Percentiles rank a stretch among this genome's conserved stretches.
Conservation (phyloP, 1,140 invertebrate genomes). For the Vanessa atalanta region DNA sequence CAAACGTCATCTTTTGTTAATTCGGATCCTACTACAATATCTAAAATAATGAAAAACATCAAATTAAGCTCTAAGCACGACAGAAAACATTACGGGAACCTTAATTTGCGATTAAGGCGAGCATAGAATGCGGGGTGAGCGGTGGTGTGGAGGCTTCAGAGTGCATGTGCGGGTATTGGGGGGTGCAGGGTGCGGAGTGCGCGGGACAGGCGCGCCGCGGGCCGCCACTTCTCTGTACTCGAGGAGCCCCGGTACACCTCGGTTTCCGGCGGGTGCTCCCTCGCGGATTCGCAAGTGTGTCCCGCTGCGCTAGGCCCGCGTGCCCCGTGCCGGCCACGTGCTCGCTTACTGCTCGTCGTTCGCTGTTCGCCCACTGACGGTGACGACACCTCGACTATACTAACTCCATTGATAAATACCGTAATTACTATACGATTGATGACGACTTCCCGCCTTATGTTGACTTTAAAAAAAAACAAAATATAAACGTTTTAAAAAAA, state of each 20-base stretch:
- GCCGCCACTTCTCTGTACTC: conserved; percentile 76
- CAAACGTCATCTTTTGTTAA: background rate
- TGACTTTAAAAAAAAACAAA: background rate
- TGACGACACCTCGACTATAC: conserved; percentile 55
- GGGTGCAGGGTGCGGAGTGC: conserved; percentile 51
- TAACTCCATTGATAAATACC: conserved; percentile 62
- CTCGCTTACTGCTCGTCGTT: conserved; percentile 35
- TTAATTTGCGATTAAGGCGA: conserved; percentile 80
- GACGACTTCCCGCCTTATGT: conserved; percentile 10
- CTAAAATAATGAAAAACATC: conserved; percentile 65
- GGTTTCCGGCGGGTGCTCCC: conserved; percentile 77
- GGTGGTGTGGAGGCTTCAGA: conserved; percentile 79
- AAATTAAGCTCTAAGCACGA: conserved; percentile 74
- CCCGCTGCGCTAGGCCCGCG: conserved; percentile 61
- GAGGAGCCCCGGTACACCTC: conserved; percentile 77
- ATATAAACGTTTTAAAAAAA: no score
- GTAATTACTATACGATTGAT: conserved; percentile 61
- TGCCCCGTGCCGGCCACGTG: conserved; percentile 74
- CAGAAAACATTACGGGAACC: conserved; percentile 76
- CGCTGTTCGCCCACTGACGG: conserved; percentile 50
- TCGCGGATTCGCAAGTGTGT: conserved; percentile 69
- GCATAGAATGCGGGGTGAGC: conserved; percentile 80
- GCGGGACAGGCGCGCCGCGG: conserved; percentile 64
- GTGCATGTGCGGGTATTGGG: conserved; percentile 68
- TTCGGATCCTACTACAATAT: conserved; percentile 17